Evolutionary conservation across 2,113 vertebrate species (phyloP).

Genomic region (Gymnobelideus leadbeateri): DNA sequence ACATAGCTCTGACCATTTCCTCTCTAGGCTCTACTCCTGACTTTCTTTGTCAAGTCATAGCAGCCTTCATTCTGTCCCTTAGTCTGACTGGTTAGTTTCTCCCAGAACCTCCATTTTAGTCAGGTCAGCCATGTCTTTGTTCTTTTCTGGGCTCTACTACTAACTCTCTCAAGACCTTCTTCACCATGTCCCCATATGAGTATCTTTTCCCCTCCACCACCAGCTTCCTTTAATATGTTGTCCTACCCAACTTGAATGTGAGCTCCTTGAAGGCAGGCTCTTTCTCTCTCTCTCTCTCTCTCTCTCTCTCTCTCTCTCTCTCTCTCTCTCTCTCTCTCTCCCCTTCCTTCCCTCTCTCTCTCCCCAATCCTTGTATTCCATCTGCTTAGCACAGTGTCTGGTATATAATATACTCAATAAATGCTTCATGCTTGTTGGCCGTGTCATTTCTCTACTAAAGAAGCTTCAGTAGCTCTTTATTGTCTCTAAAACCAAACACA

Average conservation of each 20-base stretch:
- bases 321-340: too few species aligned
- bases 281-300: background rate
- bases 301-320: too few species aligned
- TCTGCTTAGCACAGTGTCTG: too few species aligned
- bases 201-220: background rate
- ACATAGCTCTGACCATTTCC: background rate
- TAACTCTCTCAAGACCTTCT: background rate
- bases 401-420: background rate
- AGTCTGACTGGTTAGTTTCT: background rate
- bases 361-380: too few species aligned
- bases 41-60: background rate
- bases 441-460: background rate
- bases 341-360: too few species aligned
- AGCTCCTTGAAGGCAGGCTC: background rate
- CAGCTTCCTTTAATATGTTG: background rate
- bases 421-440: background rate
- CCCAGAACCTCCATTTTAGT: background rate
- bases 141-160: background rate
- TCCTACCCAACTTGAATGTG: background rate
- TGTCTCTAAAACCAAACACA: background rate
- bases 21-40: background rate
- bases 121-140: background rate
- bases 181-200: background rate
- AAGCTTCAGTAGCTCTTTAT: background rate
- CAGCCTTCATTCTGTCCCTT: background rate